Base-by-base conservation (phyloP, 2,797 vertebrate genomes). In the Corythornis leucogaster region DNA sequence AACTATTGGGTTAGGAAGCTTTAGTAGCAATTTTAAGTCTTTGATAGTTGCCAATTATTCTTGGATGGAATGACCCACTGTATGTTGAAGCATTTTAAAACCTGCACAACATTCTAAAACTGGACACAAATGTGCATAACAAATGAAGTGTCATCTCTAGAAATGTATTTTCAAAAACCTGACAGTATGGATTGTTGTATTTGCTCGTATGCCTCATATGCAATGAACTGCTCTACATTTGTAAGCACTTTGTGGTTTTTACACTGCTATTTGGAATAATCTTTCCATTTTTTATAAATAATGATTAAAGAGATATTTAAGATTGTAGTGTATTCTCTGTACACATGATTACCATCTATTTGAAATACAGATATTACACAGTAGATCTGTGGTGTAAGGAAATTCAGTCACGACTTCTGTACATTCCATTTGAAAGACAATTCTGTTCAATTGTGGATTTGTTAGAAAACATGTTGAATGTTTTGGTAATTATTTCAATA, bases 401-500 rank as follows among this genome's bases (percentile, higher is more conserved):
- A 84, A 62, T 85, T 16, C 46, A 48, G 77, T 64, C 69, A 73
- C 71, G 85, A 40, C 6, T 51, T 76, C 22, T 68, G 12, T 35
- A 8, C 2, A 1, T 62, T 40, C 3, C 2, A 9, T 55, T 81
- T 28, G 83, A 86, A 96, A 93, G 80, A 63, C 70, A 93, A 79
- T 66, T 33, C 31, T 57, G 25, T 59, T 57, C 57, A 87, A 78
- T 51, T 51, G 40, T 92, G 77, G 18, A 5, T 91, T 95, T 81
- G 7, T 42, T 77, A 62, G 81, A 93, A 79, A 43, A 68, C 55
- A 69, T 2, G 46, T 73, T 54, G 83, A 85, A 76, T 64, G 92
- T 69, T 89, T 94, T 92, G 69, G 67, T 83, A 74, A 86, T 82
- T 87, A 76, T 81, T 64, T 90, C 51, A 57, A 86, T 73, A 85